Evolutionary conservation across 2,113 vertebrate genomes (phyloP), one percentile per base, ranked within the genome.

Genomic region (Callopanchax toddi): DNA sequence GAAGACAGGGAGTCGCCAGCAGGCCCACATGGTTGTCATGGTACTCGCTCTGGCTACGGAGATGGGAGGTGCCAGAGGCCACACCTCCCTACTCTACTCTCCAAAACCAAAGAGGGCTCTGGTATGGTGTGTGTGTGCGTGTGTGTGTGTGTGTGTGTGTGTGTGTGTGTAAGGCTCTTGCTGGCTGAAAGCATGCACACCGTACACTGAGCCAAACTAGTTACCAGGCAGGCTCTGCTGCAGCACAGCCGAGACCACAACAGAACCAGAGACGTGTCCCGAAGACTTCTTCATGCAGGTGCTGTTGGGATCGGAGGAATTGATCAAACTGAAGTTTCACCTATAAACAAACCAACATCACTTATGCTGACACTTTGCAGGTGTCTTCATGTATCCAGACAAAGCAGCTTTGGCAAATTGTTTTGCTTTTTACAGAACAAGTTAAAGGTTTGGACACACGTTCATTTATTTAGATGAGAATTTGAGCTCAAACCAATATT

Each of bases 1-100:
- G 85, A 92, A 91, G 90, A 92, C 89, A 89, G 90, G 88, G 90
- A 89, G 91, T 90, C 86, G 89, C 91, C 90, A 78, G 91, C 87
- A 89, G 89, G 89, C 89, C 87, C 71, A 75, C 83, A 77, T 79
- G 82, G 91, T 92, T 92, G 92, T 91, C 92, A 93, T 91, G 91
- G 90, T 82, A 78, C 85, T 87, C 39, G 54, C 78, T 84, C 85
- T 83, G 89, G 88, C 82, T 89, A 82, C 74, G 78, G 87, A 83
- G 79, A 73, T 82, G 82, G 88, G 87, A 88, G 86, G 83, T 78
- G 70, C 87, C 82, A 83, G 75, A 90, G 78, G 83, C 82, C 86
- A 84, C 88, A 79, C 87, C 85, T 78, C 85, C 79, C 48, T 77
- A 64, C 55, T 63, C 73, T 73, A 48, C 73, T 81, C 70, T 85